Evolutionary conservation across 1,140 invertebrate species (phyloP), one percentile per base, ranked within the genome.

Genomic region (Drosophila neocordata): DNA sequence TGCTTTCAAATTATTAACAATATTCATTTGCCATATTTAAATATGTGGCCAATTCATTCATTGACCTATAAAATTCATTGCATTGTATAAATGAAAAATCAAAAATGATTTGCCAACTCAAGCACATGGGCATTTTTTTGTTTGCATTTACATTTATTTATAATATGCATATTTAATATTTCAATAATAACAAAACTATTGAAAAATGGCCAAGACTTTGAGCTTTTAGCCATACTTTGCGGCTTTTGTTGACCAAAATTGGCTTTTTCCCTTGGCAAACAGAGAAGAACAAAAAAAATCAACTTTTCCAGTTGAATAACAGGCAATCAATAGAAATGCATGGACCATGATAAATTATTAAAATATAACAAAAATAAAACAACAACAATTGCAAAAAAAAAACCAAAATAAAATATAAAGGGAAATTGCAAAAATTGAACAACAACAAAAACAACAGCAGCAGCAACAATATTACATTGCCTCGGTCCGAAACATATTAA

Each of bases 281-380:
- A 18, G 41, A 48, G 15, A 9, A 38, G 37, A 41, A 41, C 2
- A 24, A 44, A 44, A 44, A 18, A 18, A 8, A 8, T 0, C 38
- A 66, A 37, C 60, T 73, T 79, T 79, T 84, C 64, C 80, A 70
- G 68, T 61, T 70, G 73, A 79, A 72, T 66, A 77, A 48, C 41
- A 74, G 62, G 66, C 82, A 87, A 85, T 85, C 82, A 85, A 81
- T 77, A 83, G 65, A 67, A 83, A 65, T 76, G 59, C 68, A 84
- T 48, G 68, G 34, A 57, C 71, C 22, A 27, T 68, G 34, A 60
- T 65, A 57, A 80, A 75, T 68, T 77, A 84, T 84, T 84, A 69
- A 79, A 77, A 66, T 27, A 62, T 52, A 79, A 77, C 34, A 65
- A 62, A 53, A 66, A 71, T 24, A 60, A 41, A 74, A 61, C 63